A percentile compares a stretch with the other conserved stretches of the same genome.
phyloP scores from a whole-genome alignment of 23 tunicate species.

The Trididemnum miniatum region DNA sequence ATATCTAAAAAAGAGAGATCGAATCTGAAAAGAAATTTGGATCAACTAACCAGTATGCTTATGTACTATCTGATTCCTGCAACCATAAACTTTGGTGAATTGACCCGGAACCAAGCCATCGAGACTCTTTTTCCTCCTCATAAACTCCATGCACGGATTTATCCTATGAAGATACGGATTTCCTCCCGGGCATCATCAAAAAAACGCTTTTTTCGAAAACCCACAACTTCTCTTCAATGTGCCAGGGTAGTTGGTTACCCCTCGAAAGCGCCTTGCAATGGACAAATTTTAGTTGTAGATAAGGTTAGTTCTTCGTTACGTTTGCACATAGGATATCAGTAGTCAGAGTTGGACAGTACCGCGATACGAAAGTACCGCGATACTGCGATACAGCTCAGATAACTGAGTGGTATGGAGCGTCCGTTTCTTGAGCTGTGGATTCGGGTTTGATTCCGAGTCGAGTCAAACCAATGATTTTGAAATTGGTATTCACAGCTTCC shows the following conservation, averaged over 20 bases:
- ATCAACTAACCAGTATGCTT: slow-evolving; percentile 2
- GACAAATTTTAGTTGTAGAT: slow-evolving; percentile 38
- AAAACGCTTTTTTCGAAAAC: slow-evolving; percentile 22
- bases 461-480: no score
- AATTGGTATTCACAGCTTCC: no score
- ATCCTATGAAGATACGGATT: slow-evolving; percentile 26
- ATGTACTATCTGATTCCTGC: slow-evolving; percentile 47
- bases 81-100: slow-evolving; percentile 7
- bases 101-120: slow-evolving; percentile 5
- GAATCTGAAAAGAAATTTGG: background rate
- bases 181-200: background rate
- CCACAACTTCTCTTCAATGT: slow-evolving; percentile 29
- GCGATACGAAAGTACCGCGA: no score
- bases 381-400: no score
- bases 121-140: slow-evolving; percentile 36
- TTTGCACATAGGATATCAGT: no score
- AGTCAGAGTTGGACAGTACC: no score
- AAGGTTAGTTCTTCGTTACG: slow-evolving; percentile 36
- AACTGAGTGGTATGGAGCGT: no score
- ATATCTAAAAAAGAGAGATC: background rate
- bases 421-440: no score
- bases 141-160: slow-evolving; percentile 6
- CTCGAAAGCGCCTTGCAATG: slow-evolving; percentile 39
- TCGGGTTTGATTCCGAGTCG: no score
- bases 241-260: slow-evolving; percentile 29